Evolutionary conservation across 2,888 invertebrate species (phyloP), one percentile per base, ranked within the genome.

Genomic region (Yponomeuta malinellus): DNA sequence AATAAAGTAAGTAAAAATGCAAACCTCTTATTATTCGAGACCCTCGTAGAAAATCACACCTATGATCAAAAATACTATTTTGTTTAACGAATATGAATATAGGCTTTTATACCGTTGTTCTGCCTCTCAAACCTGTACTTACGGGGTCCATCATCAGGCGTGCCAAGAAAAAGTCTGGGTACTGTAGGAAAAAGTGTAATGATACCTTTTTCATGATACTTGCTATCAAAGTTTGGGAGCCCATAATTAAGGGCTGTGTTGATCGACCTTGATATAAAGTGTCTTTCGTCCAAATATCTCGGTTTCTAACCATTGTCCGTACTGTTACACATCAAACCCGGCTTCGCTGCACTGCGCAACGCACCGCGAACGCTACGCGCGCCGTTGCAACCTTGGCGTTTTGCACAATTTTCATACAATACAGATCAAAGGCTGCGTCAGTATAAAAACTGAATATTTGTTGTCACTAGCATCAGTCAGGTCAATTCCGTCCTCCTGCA

Each of bases 391-490:
- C 92, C 92, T 91, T 91, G 91, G 80, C 79, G 75, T 77, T 88
- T 89, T 89, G 83, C 90, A 90, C 90, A 90, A 90, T 86, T 85
- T 88, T 86, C 83, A 84, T 85, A 85, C 85, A 83, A 87, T 82
- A 81, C 81, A 74, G 80, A 84, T 80, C 79, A 84, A 83, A 82
- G 75, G 77, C 78, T 76, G 78, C 81, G 80, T 82, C 76, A 83
- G 85, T 92, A 92, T 92, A 92, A 89, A 92, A 89, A 81, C 83
- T 84, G 85, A 78, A 77, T 78, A 77, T 76, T 74, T 76, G 77
- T 75, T 74, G 79, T 74, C 72, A 78, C 77, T 78, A 79, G 74
- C 77, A 90, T 87, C 90, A 90, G 86, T 91, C 84, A 83, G 76
- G 79, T 78, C 80, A 74, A 78, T 81, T 77, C 80, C 79, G 78